Base-by-base conservation (phyloP, 2,113 vertebrate genomes). In the Galemys pyrenaicus region DNA sequence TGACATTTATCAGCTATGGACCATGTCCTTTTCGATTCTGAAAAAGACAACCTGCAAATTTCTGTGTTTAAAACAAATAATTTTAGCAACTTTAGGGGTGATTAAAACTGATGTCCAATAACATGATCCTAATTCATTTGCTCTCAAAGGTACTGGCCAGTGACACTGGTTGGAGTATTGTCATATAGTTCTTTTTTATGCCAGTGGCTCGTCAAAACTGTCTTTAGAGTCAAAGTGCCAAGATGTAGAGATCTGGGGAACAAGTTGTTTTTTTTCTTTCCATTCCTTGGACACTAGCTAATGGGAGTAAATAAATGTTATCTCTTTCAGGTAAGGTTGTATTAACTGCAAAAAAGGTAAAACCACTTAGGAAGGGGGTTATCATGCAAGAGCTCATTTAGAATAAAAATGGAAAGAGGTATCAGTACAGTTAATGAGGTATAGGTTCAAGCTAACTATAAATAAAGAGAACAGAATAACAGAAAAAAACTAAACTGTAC, bases 41-140 rank as follows among this genome's bases (percentile, higher is more conserved):
- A 62, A 97, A 95, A 95, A 80, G 80, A 79, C 44, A 96, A 90
- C 73, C 68, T 94, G 73, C n/a, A 93, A 97, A 92, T 41, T 89
- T 90, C 75, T 83, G 56, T 83, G 71, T 79, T 81, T 83, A 64
- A 51, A 96, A 97, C 56, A 95, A 86, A 93, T 56, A 77, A 84
- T 83, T 82, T 94, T 87, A 81, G 91, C 78, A 91, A 87, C 20
- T 91, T 94, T 84, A 75, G 39, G 62, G 35, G 16, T 77, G 19
- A 86, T 54, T 91, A 62, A 92, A 95, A 95, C 30, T 78, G 37
- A 2, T 85, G 74, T 88, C 44, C 75, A 15, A 75, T 85, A 94
- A 89, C 62, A 82, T 91, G 39, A 96, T 70, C 19, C n/a, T 37
- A 75, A 81, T 49, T 90, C 67, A 73, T 51, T n/a, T 60, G 58